These are phyloP conservation scores for Drosophila arawakana DNA, from an alignment of 1,140 invertebrate genomes.

Conservation along the genomic window DNA sequence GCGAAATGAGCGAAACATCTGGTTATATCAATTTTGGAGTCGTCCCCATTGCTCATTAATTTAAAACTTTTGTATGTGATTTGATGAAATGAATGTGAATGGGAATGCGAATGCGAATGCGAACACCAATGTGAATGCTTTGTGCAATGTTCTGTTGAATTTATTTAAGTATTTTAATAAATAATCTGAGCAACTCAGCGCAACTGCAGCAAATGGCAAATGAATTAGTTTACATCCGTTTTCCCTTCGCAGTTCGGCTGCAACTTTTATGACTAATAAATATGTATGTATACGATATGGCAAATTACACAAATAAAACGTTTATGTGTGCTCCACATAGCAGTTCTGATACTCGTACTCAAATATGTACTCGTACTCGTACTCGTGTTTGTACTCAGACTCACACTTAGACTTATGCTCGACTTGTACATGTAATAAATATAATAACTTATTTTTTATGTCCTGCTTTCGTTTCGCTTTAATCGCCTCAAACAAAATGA, in stretches of 20 bases:
- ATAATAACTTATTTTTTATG: slow-evolving; percentile 33
- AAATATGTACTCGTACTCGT: background rate
- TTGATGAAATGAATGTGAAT: slow-evolving; percentile 29
- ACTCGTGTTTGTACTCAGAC: background rate
- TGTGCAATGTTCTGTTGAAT: slow-evolving; percentile 21
- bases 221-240: slow-evolving; percentile 28
- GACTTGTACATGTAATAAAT: slow-evolving; percentile 18
- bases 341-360: background rate
- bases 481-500: slow-evolving; percentile 14
- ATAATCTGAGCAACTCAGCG: background rate
- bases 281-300: slow-evolving; percentile 16
- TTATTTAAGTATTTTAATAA: slow-evolving; percentile 36
- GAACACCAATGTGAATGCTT: background rate
- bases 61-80: slow-evolving; percentile 22
- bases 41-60: slow-evolving; percentile 16
- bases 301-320: slow-evolving; percentile 32
- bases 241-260: background rate
- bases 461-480: slow-evolving; percentile 3
- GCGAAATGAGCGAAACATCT: slow-evolving; percentile 9
- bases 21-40: slow-evolving; percentile 2
- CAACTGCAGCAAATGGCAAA: slow-evolving; percentile 36
- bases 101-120: background rate
- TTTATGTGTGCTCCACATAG: slow-evolving; percentile 25
- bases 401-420: background rate
- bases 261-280: slow-evolving; percentile 38